Evolutionary conservation across 2,888 invertebrate species (phyloP).

Genomic region (Lysandra bellargus): DNA sequence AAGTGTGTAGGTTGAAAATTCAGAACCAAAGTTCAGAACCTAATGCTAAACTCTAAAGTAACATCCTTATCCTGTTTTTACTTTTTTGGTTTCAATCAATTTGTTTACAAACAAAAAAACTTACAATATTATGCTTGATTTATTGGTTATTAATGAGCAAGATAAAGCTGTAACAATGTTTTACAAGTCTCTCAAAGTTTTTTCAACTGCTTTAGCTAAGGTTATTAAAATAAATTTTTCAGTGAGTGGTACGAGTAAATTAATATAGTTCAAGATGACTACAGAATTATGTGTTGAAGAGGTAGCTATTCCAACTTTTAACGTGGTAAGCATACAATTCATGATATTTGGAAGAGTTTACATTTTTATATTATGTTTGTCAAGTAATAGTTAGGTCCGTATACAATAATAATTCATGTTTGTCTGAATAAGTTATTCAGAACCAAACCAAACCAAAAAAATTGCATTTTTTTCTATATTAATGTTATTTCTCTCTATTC

Average conservation of each 20-base stretch:
- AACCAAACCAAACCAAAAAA: too few species aligned
- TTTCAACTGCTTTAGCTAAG: neutral
- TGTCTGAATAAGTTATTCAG: too few species aligned
- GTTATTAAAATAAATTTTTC: neutral
- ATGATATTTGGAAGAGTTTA: neutral
- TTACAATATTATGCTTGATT: constrained; percentile 3
- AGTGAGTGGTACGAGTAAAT: constrained; percentile 19
- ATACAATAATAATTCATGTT: too few species aligned
- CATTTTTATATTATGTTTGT: neutral
- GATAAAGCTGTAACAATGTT: neutral
- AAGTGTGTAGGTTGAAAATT: constrained; percentile 69
- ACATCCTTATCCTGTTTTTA: constrained; percentile 59
- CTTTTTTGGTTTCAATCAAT: neutral
- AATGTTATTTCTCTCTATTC: too few species aligned
- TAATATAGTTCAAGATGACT: constrained; percentile 48
- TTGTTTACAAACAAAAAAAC: constrained; percentile 17
- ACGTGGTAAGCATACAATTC: constrained; percentile 48
- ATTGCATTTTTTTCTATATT: too few species aligned
- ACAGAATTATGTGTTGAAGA: constrained; percentile 57
- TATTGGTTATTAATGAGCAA: neutral
- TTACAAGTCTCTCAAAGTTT: neutral
- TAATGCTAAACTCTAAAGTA: constrained; percentile 42
- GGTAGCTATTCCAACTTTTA: constrained; percentile 54
- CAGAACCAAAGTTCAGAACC: constrained; percentile 46
- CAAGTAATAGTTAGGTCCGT: neutral